A percentile compares a stretch with the other conserved stretches of the same genome.
Evolutionary conservation across 2,113 vertebrate genomes (phyloP).

Genomic region (Tachysurus vachellii): DNA sequence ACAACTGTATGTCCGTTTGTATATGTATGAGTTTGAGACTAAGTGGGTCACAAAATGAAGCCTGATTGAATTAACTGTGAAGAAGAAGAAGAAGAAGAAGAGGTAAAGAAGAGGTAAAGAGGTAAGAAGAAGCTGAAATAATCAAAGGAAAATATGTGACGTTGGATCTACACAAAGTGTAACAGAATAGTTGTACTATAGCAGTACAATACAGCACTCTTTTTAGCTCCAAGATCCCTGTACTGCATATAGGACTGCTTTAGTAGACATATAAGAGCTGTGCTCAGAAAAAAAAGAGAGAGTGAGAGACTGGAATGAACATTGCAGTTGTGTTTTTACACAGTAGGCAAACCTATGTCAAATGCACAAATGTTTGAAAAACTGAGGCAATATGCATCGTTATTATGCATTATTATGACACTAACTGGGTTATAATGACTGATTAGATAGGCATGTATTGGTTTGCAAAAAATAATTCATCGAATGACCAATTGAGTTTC

Average conservation of each 20-base stretch:
- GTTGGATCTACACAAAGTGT: conserved; percentile 8
- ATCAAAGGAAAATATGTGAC: not conserved
- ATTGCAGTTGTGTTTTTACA: conserved; percentile 31
- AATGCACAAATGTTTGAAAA: conserved; percentile 24
- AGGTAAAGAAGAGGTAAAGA: no score
- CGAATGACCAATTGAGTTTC: not conserved
- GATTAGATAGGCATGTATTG: conserved; percentile 18
- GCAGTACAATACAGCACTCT: conserved; percentile 33
- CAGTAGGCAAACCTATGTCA: conserved; percentile 32
- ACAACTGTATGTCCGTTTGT: not conserved
- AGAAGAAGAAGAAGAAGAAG: not conserved
- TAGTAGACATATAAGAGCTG: conserved; percentile 28
- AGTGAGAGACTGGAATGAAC: not conserved
- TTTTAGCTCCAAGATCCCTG: conserved; percentile 14
- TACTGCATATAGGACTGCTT: conserved; percentile 39
- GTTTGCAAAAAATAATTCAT: conserved; percentile 32
- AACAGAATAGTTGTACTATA: conserved; percentile 20
- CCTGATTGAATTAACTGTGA: conserved; percentile 58
- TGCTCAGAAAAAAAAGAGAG: not conserved
- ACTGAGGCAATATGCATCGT: conserved; percentile 26
- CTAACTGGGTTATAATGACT: conserved; percentile 5
- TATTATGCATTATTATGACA: conserved; percentile 34
- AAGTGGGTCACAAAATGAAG: not conserved
- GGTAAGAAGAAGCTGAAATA: not conserved
- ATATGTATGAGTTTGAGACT: not conserved